Evolutionary conservation across 2,797 vertebrate species (phyloP).

Genomic region (Parotocinclus haroldoi): DNA sequence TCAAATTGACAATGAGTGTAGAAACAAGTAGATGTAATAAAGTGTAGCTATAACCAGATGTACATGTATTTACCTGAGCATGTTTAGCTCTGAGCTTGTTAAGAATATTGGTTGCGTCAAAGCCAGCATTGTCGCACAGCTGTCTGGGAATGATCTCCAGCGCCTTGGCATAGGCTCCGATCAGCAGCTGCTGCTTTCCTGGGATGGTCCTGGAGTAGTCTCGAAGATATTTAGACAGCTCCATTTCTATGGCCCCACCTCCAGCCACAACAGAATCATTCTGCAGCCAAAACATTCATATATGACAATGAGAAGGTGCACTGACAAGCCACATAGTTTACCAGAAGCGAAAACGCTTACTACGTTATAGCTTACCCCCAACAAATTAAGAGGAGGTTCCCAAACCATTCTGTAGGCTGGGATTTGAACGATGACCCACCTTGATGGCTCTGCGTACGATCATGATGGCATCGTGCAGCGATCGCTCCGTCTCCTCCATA

Average conservation of each 20-base stretch:
- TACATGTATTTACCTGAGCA: constrained; percentile 77
- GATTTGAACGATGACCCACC: constrained; percentile 59
- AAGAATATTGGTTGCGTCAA: constrained; percentile 96
- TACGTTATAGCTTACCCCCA: no score
- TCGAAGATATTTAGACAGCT: constrained; percentile 90
- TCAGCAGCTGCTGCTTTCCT: constrained; percentile 95
- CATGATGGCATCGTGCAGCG: constrained; percentile 98
- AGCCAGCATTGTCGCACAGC: constrained; percentile 96
- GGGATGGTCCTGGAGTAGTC: constrained; percentile 97
- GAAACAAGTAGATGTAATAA: no score
- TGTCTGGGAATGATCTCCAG: constrained; percentile 95
- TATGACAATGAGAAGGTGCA: no score
- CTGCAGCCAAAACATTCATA: constrained; percentile 60
- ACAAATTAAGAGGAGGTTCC: no score
- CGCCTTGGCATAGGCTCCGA: constrained; percentile 94
- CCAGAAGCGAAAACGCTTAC: no score
- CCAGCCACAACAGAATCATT: constrained; percentile 93
- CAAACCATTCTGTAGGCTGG: no score
- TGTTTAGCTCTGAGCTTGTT: constrained; percentile 95
- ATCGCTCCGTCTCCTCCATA: constrained; percentile 96
- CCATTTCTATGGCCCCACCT: constrained; percentile 97
- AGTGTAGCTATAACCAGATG: no score
- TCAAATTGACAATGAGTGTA: no score
- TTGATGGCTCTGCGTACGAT: constrained; percentile 96
- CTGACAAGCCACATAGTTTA: no score